phyloP scores from a whole-genome alignment of 1,140 invertebrate species.

The Hypothenemus hampei region DNA sequence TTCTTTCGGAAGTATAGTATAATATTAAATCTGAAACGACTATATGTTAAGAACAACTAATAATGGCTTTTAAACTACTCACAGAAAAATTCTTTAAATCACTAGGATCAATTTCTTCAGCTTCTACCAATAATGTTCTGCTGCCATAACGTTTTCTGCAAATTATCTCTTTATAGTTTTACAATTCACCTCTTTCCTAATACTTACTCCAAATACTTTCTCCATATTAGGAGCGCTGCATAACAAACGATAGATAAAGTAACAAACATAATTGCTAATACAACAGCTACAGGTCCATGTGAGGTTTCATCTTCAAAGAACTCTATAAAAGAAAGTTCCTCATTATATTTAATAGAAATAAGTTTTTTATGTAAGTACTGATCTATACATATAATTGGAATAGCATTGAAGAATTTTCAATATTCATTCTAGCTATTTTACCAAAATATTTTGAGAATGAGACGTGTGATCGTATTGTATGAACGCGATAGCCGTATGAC shows the following conservation, averaged over 20 bases:
- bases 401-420: too few species aligned
- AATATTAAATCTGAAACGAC: background rate
- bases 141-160: slow-evolving; percentile 26
- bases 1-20: background rate
- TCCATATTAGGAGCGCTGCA: slow-evolving; percentile 11
- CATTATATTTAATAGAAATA: too few species aligned
- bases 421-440: too few species aligned
- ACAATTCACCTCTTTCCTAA: background rate
- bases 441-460: too few species aligned
- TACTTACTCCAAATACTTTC: slow-evolving; percentile 26
- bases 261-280: slow-evolving; percentile 8
- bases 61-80: too few species aligned
- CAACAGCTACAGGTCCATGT: slow-evolving; percentile 6
- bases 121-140: slow-evolving; percentile 23
- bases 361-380: too few species aligned
- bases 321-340: too few species aligned
- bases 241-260: slow-evolving; percentile 8
- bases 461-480: too few species aligned
- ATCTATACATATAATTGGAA: too few species aligned
- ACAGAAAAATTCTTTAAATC: slow-evolving; percentile 27
- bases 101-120: slow-evolving; percentile 17
- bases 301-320: background rate
- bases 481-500: too few species aligned
- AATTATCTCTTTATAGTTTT: background rate
- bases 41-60: background rate